phyloP scores from a whole-genome alignment of 2,797 vertebrate genomes.

The Hippopotamyrus pictus region DNA sequence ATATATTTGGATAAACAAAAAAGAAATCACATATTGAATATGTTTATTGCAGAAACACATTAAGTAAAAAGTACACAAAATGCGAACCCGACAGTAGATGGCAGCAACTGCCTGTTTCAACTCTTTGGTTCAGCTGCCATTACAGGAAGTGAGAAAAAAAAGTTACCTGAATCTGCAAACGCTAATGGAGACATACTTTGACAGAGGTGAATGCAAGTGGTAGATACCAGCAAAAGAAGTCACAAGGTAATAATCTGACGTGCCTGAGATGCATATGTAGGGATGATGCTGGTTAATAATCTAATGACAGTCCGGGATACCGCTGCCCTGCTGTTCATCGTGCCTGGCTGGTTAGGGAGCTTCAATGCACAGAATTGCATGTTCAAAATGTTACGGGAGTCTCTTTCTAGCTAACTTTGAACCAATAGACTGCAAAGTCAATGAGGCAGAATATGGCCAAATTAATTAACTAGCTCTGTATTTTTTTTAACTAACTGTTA shows the following conservation, averaged over 20 bases:
- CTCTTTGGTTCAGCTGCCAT: neutral
- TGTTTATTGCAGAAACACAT: neutral
- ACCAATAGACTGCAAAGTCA: neutral
- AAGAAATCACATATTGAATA: neutral
- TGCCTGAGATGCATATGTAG: neutral
- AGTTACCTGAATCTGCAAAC: neutral
- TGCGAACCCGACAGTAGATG: slow-evolving; percentile 7
- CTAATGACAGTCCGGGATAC: neutral
- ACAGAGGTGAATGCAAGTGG: neutral
- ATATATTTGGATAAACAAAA: neutral
- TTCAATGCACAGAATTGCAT: neutral
- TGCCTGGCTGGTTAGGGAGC: neutral
- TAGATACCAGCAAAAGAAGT: neutral
- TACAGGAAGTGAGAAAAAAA: neutral
- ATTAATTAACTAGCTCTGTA: neutral
- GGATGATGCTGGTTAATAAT: neutral
- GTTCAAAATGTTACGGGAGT: neutral
- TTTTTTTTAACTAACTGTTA: neutral
- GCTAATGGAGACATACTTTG: neutral
- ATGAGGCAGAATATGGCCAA: neutral
- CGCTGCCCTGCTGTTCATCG: neutral
- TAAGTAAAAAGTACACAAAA: neutral
- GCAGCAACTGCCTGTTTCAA: slow-evolving; percentile 5
- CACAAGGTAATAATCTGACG: neutral
- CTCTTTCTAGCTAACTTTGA: neutral